A percentile compares a stretch with the other conserved stretches of the same genome.
Conservation (phyloP, 1,140 invertebrate species). For the Pantala flavescens region DNA sequence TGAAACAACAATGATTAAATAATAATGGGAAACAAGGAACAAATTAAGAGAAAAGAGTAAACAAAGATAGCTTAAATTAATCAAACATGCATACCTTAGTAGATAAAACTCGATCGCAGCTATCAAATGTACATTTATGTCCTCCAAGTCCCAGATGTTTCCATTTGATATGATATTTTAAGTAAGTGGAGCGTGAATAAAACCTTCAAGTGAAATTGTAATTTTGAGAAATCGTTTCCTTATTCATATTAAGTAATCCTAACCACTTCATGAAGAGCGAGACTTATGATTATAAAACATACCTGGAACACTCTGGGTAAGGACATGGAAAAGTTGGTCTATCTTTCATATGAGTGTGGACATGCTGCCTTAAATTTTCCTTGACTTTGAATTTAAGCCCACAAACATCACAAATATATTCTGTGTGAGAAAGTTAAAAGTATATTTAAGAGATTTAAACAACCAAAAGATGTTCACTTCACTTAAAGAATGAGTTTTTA, state of each 20-base stretch:
- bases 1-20: not conserved
- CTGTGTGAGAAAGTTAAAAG: not conserved
- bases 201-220: not conserved
- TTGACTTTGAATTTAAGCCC: not conserved
- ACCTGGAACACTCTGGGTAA: not conserved
- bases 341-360: not conserved
- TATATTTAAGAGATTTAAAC: no score
- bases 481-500: no score
- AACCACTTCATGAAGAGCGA: not conserved
- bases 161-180: not conserved
- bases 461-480: no score
- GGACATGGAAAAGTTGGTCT: not conserved
- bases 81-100: not conserved
- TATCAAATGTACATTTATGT: not conserved
- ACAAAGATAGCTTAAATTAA: no score
- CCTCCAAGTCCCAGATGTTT: not conserved
- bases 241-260: not conserved
- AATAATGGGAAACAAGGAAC: no score
- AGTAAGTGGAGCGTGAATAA: not conserved
- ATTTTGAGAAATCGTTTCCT: not conserved
- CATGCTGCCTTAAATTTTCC: not conserved
- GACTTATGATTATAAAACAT: not conserved
- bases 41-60: no score
- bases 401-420: not conserved
- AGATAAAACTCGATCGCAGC: not conserved